phyloP scores from a whole-genome alignment of 1,140 invertebrate species.

The Trachymyrmex septentrionalis region DNA sequence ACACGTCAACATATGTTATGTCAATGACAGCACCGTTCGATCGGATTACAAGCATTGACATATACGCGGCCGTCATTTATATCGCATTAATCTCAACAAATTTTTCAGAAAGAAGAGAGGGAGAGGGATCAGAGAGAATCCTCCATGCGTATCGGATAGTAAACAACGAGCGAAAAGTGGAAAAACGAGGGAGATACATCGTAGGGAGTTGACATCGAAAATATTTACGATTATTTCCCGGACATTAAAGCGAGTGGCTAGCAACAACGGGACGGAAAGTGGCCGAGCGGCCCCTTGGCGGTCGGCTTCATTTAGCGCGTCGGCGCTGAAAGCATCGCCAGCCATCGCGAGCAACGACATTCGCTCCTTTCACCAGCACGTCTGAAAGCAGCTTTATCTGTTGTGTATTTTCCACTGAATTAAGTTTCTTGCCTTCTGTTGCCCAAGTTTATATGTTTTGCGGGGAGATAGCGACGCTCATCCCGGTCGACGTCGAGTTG shows the following conservation, averaged over 20 bases:
- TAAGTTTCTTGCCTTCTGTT: constrained; percentile 80
- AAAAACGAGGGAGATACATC: not conserved
- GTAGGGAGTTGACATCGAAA: constrained; percentile 59
- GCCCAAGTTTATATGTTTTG: constrained; percentile 78
- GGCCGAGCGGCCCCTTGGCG: constrained; percentile 34
- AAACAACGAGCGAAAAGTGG: not conserved
- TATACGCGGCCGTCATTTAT: not conserved
- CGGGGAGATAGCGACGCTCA: constrained; percentile 75
- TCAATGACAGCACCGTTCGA: constrained; percentile 36
- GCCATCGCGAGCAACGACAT: constrained; percentile 46
- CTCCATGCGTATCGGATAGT: not conserved
- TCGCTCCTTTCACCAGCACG: constrained; percentile 45
- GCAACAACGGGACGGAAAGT: constrained; percentile 17
- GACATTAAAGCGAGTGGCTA: constrained; percentile 66
- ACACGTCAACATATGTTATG: constrained; percentile 6
- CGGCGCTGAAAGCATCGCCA: constrained; percentile 48
- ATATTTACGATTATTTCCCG: constrained; percentile 74
- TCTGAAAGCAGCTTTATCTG: constrained; percentile 77
- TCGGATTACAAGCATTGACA: constrained; percentile 69
- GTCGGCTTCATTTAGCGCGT: constrained; percentile 62
- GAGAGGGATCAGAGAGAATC: not conserved
- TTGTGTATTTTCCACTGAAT: constrained; percentile 81
- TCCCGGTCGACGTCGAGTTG: constrained; percentile 61
- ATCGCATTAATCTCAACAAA: constrained; percentile 66
- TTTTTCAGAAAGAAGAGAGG: constrained; percentile 52